phyloP scores from a whole-genome alignment of 2,888 invertebrate species.

The Carabus problematicus region DNA sequence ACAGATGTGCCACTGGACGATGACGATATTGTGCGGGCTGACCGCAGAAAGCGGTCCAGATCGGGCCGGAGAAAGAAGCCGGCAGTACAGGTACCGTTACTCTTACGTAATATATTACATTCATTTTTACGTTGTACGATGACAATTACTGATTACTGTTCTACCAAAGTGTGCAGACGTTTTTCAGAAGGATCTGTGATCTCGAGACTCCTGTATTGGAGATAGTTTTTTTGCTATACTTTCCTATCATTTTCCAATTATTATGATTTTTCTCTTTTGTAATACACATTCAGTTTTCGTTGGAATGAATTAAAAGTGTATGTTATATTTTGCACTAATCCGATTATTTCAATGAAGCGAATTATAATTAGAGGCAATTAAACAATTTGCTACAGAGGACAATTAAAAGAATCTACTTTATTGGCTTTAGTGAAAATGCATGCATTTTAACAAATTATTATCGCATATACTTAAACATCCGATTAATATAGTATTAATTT shows the following conservation, averaged over 20 bases:
- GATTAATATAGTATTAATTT: too few relatives aligned
- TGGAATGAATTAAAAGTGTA: too few relatives aligned
- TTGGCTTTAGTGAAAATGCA: conserved; percentile 31
- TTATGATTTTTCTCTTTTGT: too few relatives aligned
- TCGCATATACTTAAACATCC: too few relatives aligned
- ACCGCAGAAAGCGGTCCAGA: conserved; percentile 22
- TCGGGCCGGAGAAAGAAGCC: conserved; percentile 16
- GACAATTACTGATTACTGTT: conserved; percentile 19
- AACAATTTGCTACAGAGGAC: too few relatives aligned
- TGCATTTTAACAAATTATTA: conserved; percentile 24
- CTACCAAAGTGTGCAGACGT: conserved; percentile 40
- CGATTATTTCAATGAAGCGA: too few relatives aligned
- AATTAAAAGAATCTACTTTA: not conserved
- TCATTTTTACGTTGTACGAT: conserved; percentile 20
- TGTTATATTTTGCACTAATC: too few relatives aligned
- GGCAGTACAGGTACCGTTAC: conserved; percentile 37
- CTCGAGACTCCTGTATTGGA: too few relatives aligned
- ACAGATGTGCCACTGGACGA: not conserved
- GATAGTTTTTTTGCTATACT: too few relatives aligned
- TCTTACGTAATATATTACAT: conserved; percentile 23
- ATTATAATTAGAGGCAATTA: too few relatives aligned
- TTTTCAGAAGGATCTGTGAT: conserved; percentile 37
- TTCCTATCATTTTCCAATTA: too few relatives aligned
- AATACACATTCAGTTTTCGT: too few relatives aligned
- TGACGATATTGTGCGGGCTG: conserved; percentile 43